phyloP scores from a whole-genome alignment of 2,797 vertebrate species.

The Siniperca obscura region DNA sequence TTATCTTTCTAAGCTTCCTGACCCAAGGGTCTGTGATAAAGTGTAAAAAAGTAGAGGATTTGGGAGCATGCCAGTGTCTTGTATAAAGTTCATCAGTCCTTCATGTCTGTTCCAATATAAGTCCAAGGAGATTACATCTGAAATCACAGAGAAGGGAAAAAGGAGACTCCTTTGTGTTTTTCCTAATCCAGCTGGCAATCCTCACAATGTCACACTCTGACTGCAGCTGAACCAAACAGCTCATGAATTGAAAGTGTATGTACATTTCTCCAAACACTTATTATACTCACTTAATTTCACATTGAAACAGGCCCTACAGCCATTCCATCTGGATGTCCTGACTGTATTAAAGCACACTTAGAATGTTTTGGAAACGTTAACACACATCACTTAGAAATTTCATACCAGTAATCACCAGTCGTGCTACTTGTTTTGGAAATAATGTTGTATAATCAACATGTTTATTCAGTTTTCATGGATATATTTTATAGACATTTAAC shows the following conservation, averaged over 20 bases:
- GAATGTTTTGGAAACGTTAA: not conserved
- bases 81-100: constrained; percentile 30
- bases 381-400: not conserved
- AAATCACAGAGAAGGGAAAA: not conserved
- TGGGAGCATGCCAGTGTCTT: constrained; percentile 30
- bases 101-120: constrained; percentile 19
- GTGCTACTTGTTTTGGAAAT: constrained; percentile 22
- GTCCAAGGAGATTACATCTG: constrained; percentile 39
- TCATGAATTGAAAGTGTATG: constrained; percentile 11
- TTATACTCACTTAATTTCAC: constrained; percentile 8
- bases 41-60: constrained; percentile 22
- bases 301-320: constrained; percentile 9
- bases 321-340: not conserved
- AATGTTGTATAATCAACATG: constrained; percentile 1
- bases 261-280: constrained; percentile 13
- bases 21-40: constrained; percentile 28
- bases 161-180: constrained; percentile 35
- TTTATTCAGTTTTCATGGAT: constrained; percentile 14
- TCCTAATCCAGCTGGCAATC: constrained; percentile 28
- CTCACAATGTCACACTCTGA: constrained; percentile 28
- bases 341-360: not conserved
- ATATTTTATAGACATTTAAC: constrained; percentile 28
- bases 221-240: constrained; percentile 29
- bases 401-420: not conserved
- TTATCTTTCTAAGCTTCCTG: constrained; percentile 39